Conservation (phyloP, 2,113 vertebrate species). For the Pterophyllum scalare region DNA sequence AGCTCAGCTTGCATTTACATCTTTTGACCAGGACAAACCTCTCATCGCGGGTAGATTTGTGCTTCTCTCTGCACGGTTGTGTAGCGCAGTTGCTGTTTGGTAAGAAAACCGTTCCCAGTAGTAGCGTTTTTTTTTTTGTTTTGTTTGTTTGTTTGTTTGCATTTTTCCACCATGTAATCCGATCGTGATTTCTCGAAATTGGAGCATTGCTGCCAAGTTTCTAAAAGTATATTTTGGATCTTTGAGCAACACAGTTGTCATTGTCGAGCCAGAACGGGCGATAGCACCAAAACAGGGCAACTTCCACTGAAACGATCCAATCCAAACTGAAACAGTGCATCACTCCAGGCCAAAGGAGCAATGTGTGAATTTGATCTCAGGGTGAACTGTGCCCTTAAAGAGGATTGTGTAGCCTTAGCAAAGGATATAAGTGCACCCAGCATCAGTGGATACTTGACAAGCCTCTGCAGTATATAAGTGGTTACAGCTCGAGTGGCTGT, state of each 20-base stretch:
- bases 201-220: fast-evolving
- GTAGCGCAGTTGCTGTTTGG: too few species aligned
- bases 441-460: constrained; percentile 17
- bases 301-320: background rate
- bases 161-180: background rate
- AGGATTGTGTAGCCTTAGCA: background rate
- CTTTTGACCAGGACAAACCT: background rate
- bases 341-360: background rate
- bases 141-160: too few species aligned
- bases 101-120: too few species aligned
- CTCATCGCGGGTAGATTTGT: too few species aligned
- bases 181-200: background rate
- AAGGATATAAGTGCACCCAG: background rate
- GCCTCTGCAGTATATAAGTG: background rate
- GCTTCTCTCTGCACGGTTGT: too few species aligned
- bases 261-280: background rate
- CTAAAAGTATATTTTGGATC: too few species aligned
- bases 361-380: background rate
- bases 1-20: too few species aligned
- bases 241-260: too few species aligned
- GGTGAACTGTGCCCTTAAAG: background rate
- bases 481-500: background rate
- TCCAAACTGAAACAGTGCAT: too few species aligned
- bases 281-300: background rate
- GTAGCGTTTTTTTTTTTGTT: too few species aligned